Base-by-base conservation (phyloP, 2,888 invertebrate species). In the Bimastos eiseni region DNA sequence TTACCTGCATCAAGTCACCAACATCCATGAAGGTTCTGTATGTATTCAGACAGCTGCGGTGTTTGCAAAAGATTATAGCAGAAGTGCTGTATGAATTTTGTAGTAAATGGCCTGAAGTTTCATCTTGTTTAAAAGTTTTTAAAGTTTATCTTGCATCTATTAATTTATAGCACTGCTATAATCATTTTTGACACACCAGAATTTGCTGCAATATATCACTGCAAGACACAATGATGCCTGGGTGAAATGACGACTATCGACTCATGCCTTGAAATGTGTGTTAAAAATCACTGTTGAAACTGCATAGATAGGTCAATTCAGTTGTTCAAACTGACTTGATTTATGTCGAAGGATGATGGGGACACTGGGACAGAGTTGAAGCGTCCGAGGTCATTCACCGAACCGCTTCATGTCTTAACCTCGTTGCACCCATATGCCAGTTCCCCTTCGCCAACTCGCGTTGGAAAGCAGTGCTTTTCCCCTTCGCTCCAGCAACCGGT, bases 401-500 rank as follows among this genome's bases (percentile, higher is more conserved):
- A 95, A 92, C 94, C 94, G 0, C 92, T 95, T 33, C 94, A 95
- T 91, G 94, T 95, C 88, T 93, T 94, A 92, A 94, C 95, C 13
- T 93, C 94, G 5, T 93, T 94, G 34, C 93, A 94, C 90, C 92
- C 93, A 41, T 91, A 93, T 89, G 94, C 94, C 90, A 94, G 94
- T 89, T 94, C 95, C 1, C 94, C 95, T 13, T 95, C 95, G 30
- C 95, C 95, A 6, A 95, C 95, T 19, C 93, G 95, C 89, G 93
- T 94, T 17, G 94, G 94, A 36, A 93, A 93, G 94, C 96, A 96
- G 93, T 96, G 96, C 93, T 96, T 96, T 93, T 96, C 96, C 1
- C 96, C 96, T 1, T 95, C 96, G 84, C 95, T 96, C 94, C 96
- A 96, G 92, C 95, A 95, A 92, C 95, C 96, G 86, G 96, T 96